These are phyloP conservation scores for Maniola jurtina DNA, from an alignment of 1,140 invertebrate species.

Conservation along the genomic window DNA sequence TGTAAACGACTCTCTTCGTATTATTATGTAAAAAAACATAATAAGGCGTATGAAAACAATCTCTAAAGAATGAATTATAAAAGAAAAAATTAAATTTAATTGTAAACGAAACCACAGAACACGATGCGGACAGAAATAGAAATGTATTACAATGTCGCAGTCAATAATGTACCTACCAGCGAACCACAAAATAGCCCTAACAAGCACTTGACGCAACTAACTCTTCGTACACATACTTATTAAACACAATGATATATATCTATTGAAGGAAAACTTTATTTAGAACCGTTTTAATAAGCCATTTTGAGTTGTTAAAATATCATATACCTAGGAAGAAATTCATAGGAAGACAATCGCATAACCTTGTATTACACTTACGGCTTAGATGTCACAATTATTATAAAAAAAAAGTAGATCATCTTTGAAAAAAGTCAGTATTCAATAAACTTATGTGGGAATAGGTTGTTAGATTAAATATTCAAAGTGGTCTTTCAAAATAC, in stretches of 20 bases:
- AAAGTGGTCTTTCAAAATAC: too few species aligned
- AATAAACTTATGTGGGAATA: too few species aligned
- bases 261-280: neutral
- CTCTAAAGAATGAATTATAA: conserved; percentile 35
- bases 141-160: conserved; percentile 58
- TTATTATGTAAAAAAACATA: conserved; percentile 17
- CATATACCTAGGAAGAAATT: neutral
- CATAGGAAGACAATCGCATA: neutral
- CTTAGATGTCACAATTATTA: too few species aligned
- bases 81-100: conserved; percentile 55
- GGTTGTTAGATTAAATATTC: too few species aligned
- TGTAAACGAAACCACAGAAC: conserved; percentile 51
- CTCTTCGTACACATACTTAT: neutral
- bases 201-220: conserved; percentile 10
- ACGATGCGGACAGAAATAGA: conserved; percentile 55
- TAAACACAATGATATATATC: neutral
- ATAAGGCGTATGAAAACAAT: conserved; percentile 19
- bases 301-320: neutral
- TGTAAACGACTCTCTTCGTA: neutral
- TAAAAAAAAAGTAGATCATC: too few species aligned
- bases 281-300: neutral
- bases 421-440: too few species aligned
- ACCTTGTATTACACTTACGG: too few species aligned
- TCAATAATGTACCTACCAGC: conserved; percentile 44
- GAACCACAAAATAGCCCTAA: conserved; percentile 39